These are phyloP conservation scores for Hystrix cristata DNA, from an alignment of 2,113 vertebrate species.

Conservation along the genomic window DNA sequence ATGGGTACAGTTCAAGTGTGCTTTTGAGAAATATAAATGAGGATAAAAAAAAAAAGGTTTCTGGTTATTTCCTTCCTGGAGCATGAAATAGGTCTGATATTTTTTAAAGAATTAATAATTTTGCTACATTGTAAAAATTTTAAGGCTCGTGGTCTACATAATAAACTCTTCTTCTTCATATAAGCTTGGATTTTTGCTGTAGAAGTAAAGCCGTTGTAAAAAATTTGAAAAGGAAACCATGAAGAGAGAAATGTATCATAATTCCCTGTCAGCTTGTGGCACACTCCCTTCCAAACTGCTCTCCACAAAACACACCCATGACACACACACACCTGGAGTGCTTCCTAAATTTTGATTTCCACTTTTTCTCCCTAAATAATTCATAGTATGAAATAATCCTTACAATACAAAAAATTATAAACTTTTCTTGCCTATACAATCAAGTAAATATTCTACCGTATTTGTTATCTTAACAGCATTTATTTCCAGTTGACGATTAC, in stretches of 20 bases:
- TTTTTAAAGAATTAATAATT: background rate
- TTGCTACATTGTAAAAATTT: background rate
- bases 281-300: background rate
- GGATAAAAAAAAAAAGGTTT: background rate
- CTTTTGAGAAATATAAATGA: background rate
- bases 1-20: background rate
- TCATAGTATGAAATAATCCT: background rate
- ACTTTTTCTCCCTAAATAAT: background rate
- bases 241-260: background rate
- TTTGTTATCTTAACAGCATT: background rate
- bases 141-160: background rate
- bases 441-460: background rate
- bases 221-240: background rate
- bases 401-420: background rate
- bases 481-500: background rate
- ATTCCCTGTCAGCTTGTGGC: background rate
- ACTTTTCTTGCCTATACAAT: background rate
- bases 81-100: background rate
- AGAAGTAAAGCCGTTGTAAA: background rate
- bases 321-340: background rate
- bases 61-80: background rate
- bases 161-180: background rate
- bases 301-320: background rate
- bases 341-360: background rate
- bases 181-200: background rate